Evolutionary conservation across 2,888 invertebrate genomes (phyloP).

Genomic region (Ophion obscuratus): DNA sequence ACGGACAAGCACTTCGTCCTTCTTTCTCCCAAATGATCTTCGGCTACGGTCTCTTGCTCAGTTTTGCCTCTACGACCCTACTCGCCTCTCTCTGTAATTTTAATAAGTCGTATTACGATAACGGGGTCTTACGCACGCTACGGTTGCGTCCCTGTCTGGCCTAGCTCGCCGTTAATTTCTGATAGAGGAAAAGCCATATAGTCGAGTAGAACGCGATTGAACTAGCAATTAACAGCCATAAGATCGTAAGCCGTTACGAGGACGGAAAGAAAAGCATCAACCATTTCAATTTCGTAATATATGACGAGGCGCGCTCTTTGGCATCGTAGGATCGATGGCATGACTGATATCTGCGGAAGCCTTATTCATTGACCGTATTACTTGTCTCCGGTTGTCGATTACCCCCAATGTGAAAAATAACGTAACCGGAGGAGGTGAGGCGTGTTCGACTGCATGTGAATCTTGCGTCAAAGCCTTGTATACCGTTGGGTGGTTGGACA

Average conservation of each 20-base stretch:
- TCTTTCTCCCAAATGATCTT: slow-evolving; percentile 52
- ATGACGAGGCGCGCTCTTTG: too few relatives aligned
- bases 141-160: slow-evolving; percentile 68
- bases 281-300: too few relatives aligned
- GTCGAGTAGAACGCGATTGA: slow-evolving; percentile 35
- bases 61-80: slow-evolving; percentile 16
- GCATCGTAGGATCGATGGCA: too few relatives aligned
- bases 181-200: slow-evolving; percentile 36
- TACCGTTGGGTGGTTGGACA: too few relatives aligned
- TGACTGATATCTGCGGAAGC: too few relatives aligned
- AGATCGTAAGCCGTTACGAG: slow-evolving; percentile 40
- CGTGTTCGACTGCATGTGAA: too few relatives aligned
- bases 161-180: slow-evolving; percentile 42
- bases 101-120: slow-evolving; percentile 82
- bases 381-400: too few relatives aligned
- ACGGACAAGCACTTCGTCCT: slow-evolving; percentile 68
- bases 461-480: too few relatives aligned
- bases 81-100: slow-evolving; percentile 79
- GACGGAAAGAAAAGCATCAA: neutral
- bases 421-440: too few relatives aligned
- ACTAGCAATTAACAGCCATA: slow-evolving; percentile 49
- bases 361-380: too few relatives aligned
- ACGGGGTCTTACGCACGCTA: slow-evolving; percentile 66
- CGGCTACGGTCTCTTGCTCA: slow-evolving; percentile 47
- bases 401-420: too few relatives aligned